Evolutionary conservation across 2,888 invertebrate species (phyloP).

Genomic region (Eupelmus urozonus): DNA sequence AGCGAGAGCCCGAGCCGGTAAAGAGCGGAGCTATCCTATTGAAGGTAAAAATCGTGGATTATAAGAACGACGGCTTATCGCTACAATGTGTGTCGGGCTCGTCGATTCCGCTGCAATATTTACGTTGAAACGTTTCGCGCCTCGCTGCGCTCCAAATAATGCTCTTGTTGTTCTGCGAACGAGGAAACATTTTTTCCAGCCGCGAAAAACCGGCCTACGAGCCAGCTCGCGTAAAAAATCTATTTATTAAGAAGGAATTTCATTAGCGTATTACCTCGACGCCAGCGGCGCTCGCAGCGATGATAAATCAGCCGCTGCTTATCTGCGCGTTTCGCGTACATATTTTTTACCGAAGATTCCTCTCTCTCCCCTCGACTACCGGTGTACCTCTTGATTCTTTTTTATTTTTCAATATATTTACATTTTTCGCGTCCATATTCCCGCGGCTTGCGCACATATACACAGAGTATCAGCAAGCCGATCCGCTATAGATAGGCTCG

Average conservation of each 20-base stretch:
- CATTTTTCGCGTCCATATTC: conserved; percentile 12
- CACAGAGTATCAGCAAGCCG: conserved; percentile 41
- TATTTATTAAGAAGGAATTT: no score
- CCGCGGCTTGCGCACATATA: not conserved
- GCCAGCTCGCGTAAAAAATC: no score
- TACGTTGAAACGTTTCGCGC: no score
- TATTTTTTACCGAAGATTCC: conserved; percentile 1
- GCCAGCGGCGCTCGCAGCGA: not conserved
- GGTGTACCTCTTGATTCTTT: not conserved
- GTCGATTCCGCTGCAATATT: no score
- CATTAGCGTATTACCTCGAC: conserved; percentile 6
- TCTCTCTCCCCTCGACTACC: not conserved
- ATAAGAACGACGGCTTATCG: no score
- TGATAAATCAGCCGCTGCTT: conserved; percentile 46
- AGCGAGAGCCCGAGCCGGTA: not conserved
- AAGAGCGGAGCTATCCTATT: no score
- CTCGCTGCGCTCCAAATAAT: no score
- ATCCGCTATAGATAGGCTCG: conserved; percentile 45
- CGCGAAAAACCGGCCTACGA: no score
- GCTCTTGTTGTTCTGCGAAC: no score
- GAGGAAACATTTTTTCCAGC: no score
- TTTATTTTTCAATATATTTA: conserved; percentile 14
- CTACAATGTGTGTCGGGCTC: no score
- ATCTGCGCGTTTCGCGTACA: not conserved
- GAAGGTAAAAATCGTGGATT: no score